Base-by-base conservation (phyloP, 2,113 vertebrate genomes). In the Gallinago paraguaiae region DNA sequence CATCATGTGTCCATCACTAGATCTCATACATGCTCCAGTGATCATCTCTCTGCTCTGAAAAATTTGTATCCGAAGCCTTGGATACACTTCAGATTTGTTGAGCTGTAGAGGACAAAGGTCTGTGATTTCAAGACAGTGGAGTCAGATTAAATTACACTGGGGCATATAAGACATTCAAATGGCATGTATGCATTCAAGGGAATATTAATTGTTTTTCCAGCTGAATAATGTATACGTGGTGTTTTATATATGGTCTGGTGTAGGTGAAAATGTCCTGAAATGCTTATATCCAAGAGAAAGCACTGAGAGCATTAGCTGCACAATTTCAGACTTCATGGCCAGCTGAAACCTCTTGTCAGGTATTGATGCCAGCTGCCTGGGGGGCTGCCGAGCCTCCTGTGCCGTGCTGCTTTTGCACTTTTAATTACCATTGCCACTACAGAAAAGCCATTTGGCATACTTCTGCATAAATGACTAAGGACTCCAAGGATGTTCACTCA, bases 341-440 rank as follows among this genome's bases (percentile, higher is more conserved):
- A 91, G 27, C 59, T 93, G 82, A 96, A 96, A 89, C 67, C 70
- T 80, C 77, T 81, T 81, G 35, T 90, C 31, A 24, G 54, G 71
- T 72, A 93, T 43, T 1, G 6, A 46, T 90, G 41, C 39, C 92
- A 90, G 84, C 28, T 79, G 54, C 57, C 64, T 19, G 13, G 41
- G 51, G 68, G 30, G 27, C 50, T 71, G 67, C 79, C 0, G 23
- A 89, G 48, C 46, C 63, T 92, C 37, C 46, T 68, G 41, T 45
- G 41, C 68, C 35, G 35, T 46, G 17, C 39, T 75, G 54, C 65
- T 84, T 25, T 82, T 64, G 17, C 30, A 56, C 72, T 68, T 79
- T 60, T 63, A 92, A 75, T 82, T 92, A 70, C 53, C 39, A 18
- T 22, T 75, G 61, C 50, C 31, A 46, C 64, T 54, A 53, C 0